Percentiles rank a stretch among this genome's conserved stretches.
Evolutionary conservation across 2,797 vertebrate species (phyloP).

Genomic region (Rhinatrema bivittatum): DNA sequence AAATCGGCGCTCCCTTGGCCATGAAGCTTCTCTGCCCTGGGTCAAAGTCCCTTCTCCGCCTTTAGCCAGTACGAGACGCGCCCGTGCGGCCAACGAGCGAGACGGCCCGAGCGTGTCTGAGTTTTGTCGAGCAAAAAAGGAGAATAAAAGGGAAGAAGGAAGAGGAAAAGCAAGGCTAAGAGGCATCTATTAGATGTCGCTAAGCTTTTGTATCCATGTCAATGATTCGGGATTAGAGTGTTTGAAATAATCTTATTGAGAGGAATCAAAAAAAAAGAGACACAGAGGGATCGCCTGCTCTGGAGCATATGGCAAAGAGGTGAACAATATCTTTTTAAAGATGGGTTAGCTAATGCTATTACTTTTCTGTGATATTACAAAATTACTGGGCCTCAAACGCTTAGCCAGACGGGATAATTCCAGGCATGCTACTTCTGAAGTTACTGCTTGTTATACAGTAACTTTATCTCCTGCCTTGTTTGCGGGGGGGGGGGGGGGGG

Average conservation of each 20-base stretch:
- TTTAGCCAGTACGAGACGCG: slow-evolving; percentile 64
- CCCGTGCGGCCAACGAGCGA: slow-evolving; percentile 60
- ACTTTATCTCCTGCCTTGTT: slow-evolving; percentile 14
- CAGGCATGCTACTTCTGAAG: slow-evolving; percentile 27
- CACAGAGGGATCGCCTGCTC: slow-evolving; percentile 54
- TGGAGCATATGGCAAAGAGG: slow-evolving; percentile 64
- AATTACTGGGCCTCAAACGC: slow-evolving; percentile 51
- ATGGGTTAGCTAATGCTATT: slow-evolving; percentile 65
- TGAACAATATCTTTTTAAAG: slow-evolving; percentile 70
- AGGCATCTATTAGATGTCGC: slow-evolving; percentile 82
- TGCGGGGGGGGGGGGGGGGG: too few species aligned
- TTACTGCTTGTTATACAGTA: slow-evolving; percentile 7
- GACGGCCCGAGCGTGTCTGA: slow-evolving; percentile 68
- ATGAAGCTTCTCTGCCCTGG: slow-evolving; percentile 64
- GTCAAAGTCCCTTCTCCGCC: slow-evolving; percentile 63
- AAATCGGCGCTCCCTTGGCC: too few species aligned
- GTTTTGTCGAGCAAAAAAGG: slow-evolving; percentile 69
- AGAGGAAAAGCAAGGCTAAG: slow-evolving; percentile 69
- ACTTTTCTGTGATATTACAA: slow-evolving; percentile 60
- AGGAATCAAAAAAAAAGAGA: slow-evolving; percentile 69
- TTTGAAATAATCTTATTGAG: slow-evolving; percentile 85
- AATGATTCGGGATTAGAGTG: slow-evolving; percentile 81
- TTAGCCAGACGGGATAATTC: slow-evolving; percentile 46
- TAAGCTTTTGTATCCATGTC: slow-evolving; percentile 79
- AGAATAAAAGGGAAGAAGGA: slow-evolving; percentile 65